phyloP scores from a whole-genome alignment of 2,888 invertebrate species.

The Pterostichus niger region DNA sequence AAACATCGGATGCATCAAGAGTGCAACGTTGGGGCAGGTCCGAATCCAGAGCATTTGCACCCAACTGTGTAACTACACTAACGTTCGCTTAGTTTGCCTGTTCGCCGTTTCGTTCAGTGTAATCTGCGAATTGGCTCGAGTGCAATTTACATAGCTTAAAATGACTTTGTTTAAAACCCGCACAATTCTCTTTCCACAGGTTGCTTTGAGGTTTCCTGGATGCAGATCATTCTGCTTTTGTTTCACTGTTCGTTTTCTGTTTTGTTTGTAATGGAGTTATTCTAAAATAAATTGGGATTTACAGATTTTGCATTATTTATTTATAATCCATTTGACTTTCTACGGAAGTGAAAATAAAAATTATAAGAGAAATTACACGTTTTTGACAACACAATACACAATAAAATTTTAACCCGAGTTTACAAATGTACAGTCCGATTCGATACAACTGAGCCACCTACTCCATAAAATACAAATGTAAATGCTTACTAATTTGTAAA shows the following conservation, averaged over 20 bases:
- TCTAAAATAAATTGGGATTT: slow-evolving; percentile 1
- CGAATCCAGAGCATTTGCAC: not conserved
- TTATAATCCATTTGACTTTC: not conserved
- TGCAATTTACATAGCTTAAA: slow-evolving; percentile 54
- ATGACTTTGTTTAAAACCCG: slow-evolving; percentile 51
- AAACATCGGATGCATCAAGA: slow-evolving; percentile 37
- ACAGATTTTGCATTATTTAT: too few species aligned
- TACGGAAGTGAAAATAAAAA: not conserved
- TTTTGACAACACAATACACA: not conserved
- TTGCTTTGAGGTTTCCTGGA: slow-evolving; percentile 39
- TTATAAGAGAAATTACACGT: not conserved
- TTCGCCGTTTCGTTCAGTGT: slow-evolving; percentile 14
- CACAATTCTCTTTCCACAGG: slow-evolving; percentile 22
- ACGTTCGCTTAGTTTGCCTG: slow-evolving; percentile 13
- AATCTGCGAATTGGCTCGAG: slow-evolving; percentile 49
- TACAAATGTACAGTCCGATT: too few species aligned
- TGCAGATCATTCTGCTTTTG: not conserved
- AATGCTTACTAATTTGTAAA: too few species aligned
- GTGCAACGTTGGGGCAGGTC: slow-evolving; percentile 37
- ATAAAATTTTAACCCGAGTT: too few species aligned
- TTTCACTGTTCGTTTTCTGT: not conserved
- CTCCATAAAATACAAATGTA: too few species aligned
- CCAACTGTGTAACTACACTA: slow-evolving; percentile 36
- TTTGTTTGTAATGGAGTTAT: slow-evolving; percentile 3
- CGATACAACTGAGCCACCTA: too few species aligned